Base-by-base conservation (phyloP, 2,888 invertebrate species). In the Amblyteles armatorius region DNA sequence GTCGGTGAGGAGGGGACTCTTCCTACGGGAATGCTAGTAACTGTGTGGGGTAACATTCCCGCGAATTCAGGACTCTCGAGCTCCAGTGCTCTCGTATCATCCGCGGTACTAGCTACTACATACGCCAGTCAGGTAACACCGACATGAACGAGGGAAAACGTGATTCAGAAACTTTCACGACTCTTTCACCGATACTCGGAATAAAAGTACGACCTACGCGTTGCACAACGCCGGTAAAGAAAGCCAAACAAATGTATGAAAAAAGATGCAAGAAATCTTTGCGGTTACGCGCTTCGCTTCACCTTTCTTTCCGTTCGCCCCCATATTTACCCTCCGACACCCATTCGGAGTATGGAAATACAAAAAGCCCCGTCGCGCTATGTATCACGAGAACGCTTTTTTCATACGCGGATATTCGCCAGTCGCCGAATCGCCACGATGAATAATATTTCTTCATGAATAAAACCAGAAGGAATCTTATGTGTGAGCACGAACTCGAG, bases 61-160 rank as follows among this genome's bases (percentile, higher is more conserved):
- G 96, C 97, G 36, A 97, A 98, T 85, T 97, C 99, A 11, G 99
- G 99, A 5, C 95, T 99, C 50, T 99, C 99, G 0, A 99, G 99
- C 93, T 99, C 99, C 33, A 99, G 99, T 92, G 99, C 99, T 22
- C 95, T 99, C 82, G 99, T 99, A 7, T 98, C 99, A 92, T 97
- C 98, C 44, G 97, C 99, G 4, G 97, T 98, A 55, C 95, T 99
- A 60, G 96, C 97, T 48, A 96, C 97, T 80, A 94, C 97, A 76
- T 94, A 96, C 88, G 95, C 96, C n/a, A 95, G 96, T 91, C 94
- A 95, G 92, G 96, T 96, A 93, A 73, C 48, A 67, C 55, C 29
- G 72, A 71, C 60, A 74, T 33, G 19, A 52, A 9, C 50, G 13
- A 11, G 6, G 16, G 22, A 33, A 36, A 67, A 65, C 26, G 40